phyloP scores from a whole-genome alignment of 2,888 invertebrate genomes.

The Morinoia aosen region DNA sequence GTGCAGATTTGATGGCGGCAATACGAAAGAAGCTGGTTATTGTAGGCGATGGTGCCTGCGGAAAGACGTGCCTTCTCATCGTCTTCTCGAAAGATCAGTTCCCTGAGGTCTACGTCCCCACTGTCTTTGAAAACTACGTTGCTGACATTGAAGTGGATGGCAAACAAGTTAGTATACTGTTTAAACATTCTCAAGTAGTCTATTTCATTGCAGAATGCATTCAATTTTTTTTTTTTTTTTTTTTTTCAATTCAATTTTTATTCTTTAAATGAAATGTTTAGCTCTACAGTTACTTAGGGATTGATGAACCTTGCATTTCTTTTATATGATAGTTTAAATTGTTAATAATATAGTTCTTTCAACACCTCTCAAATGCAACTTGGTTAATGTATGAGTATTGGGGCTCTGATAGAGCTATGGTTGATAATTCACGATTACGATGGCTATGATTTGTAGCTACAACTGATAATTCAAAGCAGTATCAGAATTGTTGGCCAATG shows the following conservation, averaged over 20 bases:
- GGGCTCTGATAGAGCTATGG: no score
- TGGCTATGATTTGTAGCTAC: no score
- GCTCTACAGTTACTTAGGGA: neutral
- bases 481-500: no score
- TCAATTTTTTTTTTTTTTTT: neutral
- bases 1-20: slow-evolving; percentile 73
- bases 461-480: no score
- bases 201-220: neutral
- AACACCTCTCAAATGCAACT: no score
- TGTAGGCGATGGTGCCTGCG: slow-evolving; percentile 79
- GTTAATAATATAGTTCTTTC: no score
- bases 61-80: slow-evolving; percentile 78
- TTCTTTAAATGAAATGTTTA: neutral
- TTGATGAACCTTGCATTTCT: no score
- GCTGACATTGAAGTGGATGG: slow-evolving; percentile 99
- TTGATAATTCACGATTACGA: no score
- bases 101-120: slow-evolving; percentile 99
- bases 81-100: slow-evolving; percentile 78
- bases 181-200: neutral
- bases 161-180: slow-evolving; percentile 77
- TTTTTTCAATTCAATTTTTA: neutral
- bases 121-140: slow-evolving; percentile 99
- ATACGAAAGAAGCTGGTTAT: slow-evolving; percentile 78
- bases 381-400: no score
- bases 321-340: no score